Evolutionary conservation across 2,113 vertebrate species (phyloP).

Genomic region (Argyrosomus japonicus): DNA sequence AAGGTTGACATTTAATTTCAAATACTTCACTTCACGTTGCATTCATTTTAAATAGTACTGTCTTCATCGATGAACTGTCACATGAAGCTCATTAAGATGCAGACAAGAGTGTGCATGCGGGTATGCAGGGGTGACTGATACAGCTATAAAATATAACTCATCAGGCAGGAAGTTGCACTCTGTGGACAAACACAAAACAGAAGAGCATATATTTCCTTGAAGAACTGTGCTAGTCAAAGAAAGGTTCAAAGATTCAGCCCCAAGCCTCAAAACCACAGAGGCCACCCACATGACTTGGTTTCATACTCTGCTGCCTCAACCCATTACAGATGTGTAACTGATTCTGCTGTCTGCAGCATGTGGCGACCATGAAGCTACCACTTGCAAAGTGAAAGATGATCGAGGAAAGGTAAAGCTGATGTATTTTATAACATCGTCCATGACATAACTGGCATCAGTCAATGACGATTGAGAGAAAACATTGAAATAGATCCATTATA

Average conservation of each 20-base stretch:
- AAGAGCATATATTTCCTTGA: slow-evolving; percentile 10
- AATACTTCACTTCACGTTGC: background rate
- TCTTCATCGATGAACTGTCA: background rate
- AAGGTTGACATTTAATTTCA: background rate
- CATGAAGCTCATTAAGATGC: slow-evolving; percentile 4
- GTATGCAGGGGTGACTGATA: background rate
- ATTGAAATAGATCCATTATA: background rate
- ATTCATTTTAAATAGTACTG: background rate
- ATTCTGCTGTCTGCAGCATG: slow-evolving; percentile 28
- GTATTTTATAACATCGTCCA: background rate
- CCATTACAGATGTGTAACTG: slow-evolving; percentile 14
- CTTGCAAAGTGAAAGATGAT: slow-evolving; percentile 1
- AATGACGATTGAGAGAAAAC: background rate
- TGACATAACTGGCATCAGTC: background rate
- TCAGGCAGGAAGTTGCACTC: slow-evolving; percentile 14
- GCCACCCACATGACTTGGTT: slow-evolving; percentile 47
- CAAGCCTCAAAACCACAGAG: slow-evolving; percentile 54
- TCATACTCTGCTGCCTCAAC: slow-evolving; percentile 17
- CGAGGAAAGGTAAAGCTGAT: background rate
- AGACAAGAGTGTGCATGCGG: background rate
- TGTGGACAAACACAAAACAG: background rate
- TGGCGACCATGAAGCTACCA: slow-evolving; percentile 1
- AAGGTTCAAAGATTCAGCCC: slow-evolving; percentile 15
- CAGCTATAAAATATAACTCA: background rate
- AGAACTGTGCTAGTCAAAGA: background rate